Base-by-base conservation (phyloP, 2,797 vertebrate genomes). In the Chaenodraco wilsoni region DNA sequence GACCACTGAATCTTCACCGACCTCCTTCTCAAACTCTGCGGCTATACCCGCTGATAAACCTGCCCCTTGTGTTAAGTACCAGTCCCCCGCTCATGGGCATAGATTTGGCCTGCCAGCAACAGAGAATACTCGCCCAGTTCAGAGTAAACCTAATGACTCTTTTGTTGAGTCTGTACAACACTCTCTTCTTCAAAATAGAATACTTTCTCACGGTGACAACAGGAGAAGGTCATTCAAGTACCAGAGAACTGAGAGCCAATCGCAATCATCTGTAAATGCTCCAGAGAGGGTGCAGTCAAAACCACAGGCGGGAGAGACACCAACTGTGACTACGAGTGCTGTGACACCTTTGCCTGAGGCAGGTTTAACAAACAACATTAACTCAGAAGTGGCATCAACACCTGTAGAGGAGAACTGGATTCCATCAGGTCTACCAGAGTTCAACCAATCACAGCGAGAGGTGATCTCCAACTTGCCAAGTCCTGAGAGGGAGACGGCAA, bases 341-440 rank as follows among this genome's bases (percentile, higher is more conserved):
- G 63, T 44, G 57, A 79, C 69, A 11, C 65, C 72, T 50, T 80
- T 80, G 6, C 78, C 90, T 51, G 86, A 89, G 61, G 70, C 19
- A 10, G 68, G 61, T 52, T 71, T 86, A 72, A 82, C 51, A 21
- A 74, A 88, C 68, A 79, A 84, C 64, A 67, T 77, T 23, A 66
- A 82, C n/a, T 69, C 81, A 19, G 77, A 89, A 17, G 73, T 23
- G 8, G 74, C 52, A 1, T 59, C 81, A 3, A 72, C 78, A 23
- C 74, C 84, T 46, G 72, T 69, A 33, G 71, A 75, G 41, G 83
- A 90, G 50, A 83, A 70, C 68, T 91, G 90, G 84, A 85, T 78
- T 37, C 72, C 83, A 6, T 72, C 91, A 46, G 89, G 84, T 75
- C 79, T 90, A 46, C 87, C 90, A 1, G 87, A 92, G 67, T 83